Conservation (phyloP, 2,888 invertebrate species). For the Steinernema carpocapsae region DNA sequence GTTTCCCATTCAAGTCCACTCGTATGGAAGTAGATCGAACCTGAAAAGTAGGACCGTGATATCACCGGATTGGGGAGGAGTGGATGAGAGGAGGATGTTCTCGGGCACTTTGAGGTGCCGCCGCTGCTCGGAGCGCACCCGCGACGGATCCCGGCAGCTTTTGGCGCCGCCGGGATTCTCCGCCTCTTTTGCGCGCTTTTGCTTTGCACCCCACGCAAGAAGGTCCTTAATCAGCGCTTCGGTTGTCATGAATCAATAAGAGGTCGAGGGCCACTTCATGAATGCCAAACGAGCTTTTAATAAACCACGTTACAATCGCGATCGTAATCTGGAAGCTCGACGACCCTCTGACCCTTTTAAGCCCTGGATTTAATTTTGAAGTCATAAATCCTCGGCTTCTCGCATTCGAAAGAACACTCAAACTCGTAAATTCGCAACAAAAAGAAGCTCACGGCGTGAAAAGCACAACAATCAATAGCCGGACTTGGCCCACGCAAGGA, state of each 20-base stretch:
- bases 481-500: neutral
- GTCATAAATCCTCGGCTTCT: too few relatives aligned
- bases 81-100: neutral
- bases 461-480: too few relatives aligned
- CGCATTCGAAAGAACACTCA: too few relatives aligned
- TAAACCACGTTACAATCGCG: neutral
- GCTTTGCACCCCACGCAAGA: neutral
- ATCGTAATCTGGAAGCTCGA: neutral
- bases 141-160: neutral
- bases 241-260: slow-evolving; percentile 29
- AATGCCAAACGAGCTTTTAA: slow-evolving; percentile 16
- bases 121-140: neutral
- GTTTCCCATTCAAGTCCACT: slow-evolving; percentile 4
- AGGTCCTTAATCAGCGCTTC: slow-evolving; percentile 33
- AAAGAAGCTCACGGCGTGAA: too few relatives aligned
- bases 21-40: neutral
- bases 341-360: neutral
- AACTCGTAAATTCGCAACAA: too few relatives aligned
- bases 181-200: slow-evolving; percentile 19
- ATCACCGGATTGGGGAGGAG: neutral
- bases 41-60: neutral
- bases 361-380: too few relatives aligned
- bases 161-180: slow-evolving; percentile 4
- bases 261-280: slow-evolving; percentile 23
- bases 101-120: neutral